Conservation (phyloP, 1,140 invertebrate genomes). For the Lethrus apterus region DNA sequence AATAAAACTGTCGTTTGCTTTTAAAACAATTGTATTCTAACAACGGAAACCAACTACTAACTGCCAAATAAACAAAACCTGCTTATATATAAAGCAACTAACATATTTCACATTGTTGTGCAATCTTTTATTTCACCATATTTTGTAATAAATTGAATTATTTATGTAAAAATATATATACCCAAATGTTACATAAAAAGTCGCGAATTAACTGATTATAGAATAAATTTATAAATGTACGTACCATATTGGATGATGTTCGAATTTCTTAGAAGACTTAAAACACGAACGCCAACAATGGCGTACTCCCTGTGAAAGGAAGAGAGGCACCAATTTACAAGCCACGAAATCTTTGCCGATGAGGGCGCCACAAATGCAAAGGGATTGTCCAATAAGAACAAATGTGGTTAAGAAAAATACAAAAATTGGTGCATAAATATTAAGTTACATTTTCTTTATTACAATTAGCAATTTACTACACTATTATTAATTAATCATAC, state of each 20-base stretch:
- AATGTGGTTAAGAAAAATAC: too few species aligned
- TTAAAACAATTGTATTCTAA: too few species aligned
- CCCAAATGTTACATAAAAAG: slow-evolving; percentile 29
- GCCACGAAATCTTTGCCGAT: slow-evolving; percentile 15
- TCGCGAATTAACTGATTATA: slow-evolving; percentile 32
- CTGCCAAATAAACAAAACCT: too few species aligned
- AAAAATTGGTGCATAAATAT: too few species aligned
- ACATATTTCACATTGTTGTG: slow-evolving; percentile 40
- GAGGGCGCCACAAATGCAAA: slow-evolving; percentile 18
- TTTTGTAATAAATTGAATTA: slow-evolving; percentile 13
- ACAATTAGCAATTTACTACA: too few species aligned
- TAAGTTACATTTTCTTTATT: too few species aligned
- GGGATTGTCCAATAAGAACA: too few species aligned
- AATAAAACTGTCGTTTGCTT: too few species aligned
- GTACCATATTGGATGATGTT: slow-evolving; percentile 81
- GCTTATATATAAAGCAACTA: too few species aligned
- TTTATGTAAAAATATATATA: slow-evolving; percentile 36
- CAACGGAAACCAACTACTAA: too few species aligned
- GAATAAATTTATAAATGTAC: slow-evolving; percentile 43
- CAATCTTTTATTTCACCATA: slow-evolving; percentile 28
- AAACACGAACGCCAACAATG: slow-evolving; percentile 76
- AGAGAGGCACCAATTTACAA: slow-evolving; percentile 11
- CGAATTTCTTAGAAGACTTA: slow-evolving; percentile 61
- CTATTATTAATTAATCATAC: too few species aligned
- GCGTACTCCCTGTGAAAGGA: slow-evolving; percentile 61